Base-by-base conservation (phyloP, 2,797 vertebrate species). In the Cossypha niveicapilla region DNA sequence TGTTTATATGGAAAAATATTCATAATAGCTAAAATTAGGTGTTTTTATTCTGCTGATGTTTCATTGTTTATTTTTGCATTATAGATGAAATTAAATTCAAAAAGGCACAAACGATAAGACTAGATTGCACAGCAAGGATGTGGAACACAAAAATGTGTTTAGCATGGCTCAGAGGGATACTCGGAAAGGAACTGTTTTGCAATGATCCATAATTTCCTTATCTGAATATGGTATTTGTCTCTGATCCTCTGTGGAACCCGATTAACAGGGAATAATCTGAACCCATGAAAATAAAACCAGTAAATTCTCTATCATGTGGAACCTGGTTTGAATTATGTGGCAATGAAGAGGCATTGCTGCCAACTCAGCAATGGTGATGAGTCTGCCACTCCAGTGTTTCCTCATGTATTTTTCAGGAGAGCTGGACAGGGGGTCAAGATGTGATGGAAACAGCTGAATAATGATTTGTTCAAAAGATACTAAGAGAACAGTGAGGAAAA, bases 1-100 rank as follows among this genome's bases (percentile, higher is more conserved):
- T 80, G 45, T 89, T 95, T 93, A 24, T 82, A 48, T 67, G 27
- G 42, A 41, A 81, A 54, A 90, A 91, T 81, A 93, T 58, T 92
- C 92, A 41, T 63, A 92, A 88, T 82, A 24, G 16, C 21, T 72
- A 74, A 96, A 66, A 84, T 80, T 30, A 78, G 45, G 8, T 15
- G 23, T 0, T 79, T 72, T 93, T 63, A 35, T 93, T 76, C 35
- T 94, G 48, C 74, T 68, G 74, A 19, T 58, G 23, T 28, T 87
- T 76, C 67, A 23, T 83, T 90, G 71, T 83, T 76, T 76, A 60
- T 79, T 82, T 83, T 82, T 74, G 30, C 62, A 18, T 92, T 81
- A 39, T 17, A 78, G 61, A 60, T 76, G 30, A 93, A 74, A 88
- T 93, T 79, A 32, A 35, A 88, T 88, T 86, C 47, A 1, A 75